phyloP scores from a whole-genome alignment of 2,797 vertebrate species.

The Typhlichthys eigenmanni region DNA sequence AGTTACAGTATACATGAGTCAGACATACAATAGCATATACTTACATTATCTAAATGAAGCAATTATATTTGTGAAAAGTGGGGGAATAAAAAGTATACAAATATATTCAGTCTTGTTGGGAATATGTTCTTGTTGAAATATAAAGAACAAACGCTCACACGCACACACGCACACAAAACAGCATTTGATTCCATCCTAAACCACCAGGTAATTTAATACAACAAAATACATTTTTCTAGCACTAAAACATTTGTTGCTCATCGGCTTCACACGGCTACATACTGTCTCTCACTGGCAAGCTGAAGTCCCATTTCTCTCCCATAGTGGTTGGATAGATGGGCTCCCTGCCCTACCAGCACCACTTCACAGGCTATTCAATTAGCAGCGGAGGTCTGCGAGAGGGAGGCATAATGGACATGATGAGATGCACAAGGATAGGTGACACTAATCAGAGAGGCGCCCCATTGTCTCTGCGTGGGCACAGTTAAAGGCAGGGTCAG shows the following conservation, averaged over 20 bases:
- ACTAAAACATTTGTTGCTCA: neutral
- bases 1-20: too few species aligned
- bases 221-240: neutral
- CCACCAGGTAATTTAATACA: neutral
- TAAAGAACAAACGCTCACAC: too few species aligned
- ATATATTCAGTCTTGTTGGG: too few species aligned
- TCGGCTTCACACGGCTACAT: neutral
- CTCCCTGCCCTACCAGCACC: slow-evolving; percentile 65
- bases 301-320: slow-evolving; percentile 49
- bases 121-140: too few species aligned
- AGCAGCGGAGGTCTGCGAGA: slow-evolving; percentile 68
- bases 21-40: too few species aligned
- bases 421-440: slow-evolving; percentile 78
- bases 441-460: slow-evolving; percentile 75
- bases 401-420: slow-evolving; percentile 74
- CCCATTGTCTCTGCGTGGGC: slow-evolving; percentile 72
- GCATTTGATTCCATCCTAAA: too few species aligned
- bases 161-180: too few species aligned
- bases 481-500: slow-evolving; percentile 58
- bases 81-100: too few species aligned
- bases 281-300: slow-evolving; percentile 47
- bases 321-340: slow-evolving; percentile 58
- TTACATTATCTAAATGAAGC: too few species aligned
- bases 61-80: too few species aligned
- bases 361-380: slow-evolving; percentile 77